Base-by-base conservation (phyloP, 2,797 vertebrate genomes). In the Sarcophilus harrisii region DNA sequence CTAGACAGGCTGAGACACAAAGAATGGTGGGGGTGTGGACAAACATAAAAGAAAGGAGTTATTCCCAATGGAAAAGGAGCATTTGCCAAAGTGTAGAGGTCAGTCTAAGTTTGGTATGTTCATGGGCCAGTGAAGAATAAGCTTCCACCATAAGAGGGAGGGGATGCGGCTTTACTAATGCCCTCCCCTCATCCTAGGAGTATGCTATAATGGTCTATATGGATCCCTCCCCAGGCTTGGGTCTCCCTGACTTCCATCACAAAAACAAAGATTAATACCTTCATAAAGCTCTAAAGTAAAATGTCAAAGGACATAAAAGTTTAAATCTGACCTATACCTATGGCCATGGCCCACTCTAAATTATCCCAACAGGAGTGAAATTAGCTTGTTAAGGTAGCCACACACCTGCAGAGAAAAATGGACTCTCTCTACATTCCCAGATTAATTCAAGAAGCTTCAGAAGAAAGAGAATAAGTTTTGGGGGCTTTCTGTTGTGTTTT, bases 211-310 rank as follows among this genome's bases (percentile, higher is more conserved):
- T 45, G 73, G 73, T 8, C 73, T 27, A 24, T 24, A 49, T 21
- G 38, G 32, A 38, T 2, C 73, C 73, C 73, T 49, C 73, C 10
- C 73, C 73, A 49, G 24, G 38, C 73, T 81, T 2, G 6, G 38
- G 21, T 3, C n/a, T 81, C 38, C 21, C 18, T 27, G 21, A 9
- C 2, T 4, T 16, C 24, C 21, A 45, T 11, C 38, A 49, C 18
- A 73, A 28, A 93, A n/a, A 12, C 8, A 14, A 58, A 62, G 60
- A 1, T 9, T 57, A 81, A 57, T 58, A 66, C 94, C 91, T 45
- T 58, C 24, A 24, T 29, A 58, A 73, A 93, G 89, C 29, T 95
- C 66, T 94, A 91, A 55, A 95, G n/a, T 30, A 55, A 95, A 96
- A 93, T 38, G 57, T 58, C 32, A 90, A 94, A 93, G 57, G 89